Evolutionary conservation across 1,140 invertebrate species (phyloP).

Genomic region (Macrobrachium rosenbergii): DNA sequence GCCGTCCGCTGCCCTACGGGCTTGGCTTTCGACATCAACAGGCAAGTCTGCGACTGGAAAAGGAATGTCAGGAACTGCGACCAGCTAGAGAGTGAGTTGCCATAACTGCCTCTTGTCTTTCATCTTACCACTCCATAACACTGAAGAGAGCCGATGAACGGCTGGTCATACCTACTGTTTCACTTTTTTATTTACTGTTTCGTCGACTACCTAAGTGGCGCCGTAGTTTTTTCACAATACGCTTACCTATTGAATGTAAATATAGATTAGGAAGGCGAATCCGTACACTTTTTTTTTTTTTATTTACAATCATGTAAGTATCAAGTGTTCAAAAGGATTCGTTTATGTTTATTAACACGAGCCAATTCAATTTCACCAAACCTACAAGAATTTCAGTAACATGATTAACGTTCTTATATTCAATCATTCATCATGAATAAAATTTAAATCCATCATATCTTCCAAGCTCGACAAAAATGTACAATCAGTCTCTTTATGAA

Average conservation of each 20-base stretch:
- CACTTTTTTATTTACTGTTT: not conserved
- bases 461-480: too few species aligned
- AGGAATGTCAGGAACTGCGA: constrained; percentile 95
- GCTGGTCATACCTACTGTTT: not conserved
- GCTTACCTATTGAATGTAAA: too few species aligned
- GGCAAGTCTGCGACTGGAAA: constrained; percentile 97
- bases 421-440: too few species aligned
- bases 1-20: constrained; percentile 89
- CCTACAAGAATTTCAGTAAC: too few species aligned
- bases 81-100: constrained; percentile 89
- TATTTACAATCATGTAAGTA: too few species aligned
- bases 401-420: too few species aligned
- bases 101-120: not conserved
- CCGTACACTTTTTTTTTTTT: too few species aligned
- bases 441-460: not conserved
- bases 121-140: not conserved
- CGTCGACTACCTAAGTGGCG: too few species aligned
- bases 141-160: constrained; percentile 62
- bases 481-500: not conserved
- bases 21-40: constrained; percentile 93
- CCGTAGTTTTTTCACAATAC: too few species aligned
- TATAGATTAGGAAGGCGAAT: not conserved
- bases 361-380: too few species aligned
- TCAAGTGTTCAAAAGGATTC: too few species aligned
- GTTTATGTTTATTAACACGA: too few species aligned